Evolutionary conservation across 2,113 vertebrate species (phyloP), one percentile per base, ranked within the genome.

Genomic region (Pluvianellus socialis): DNA sequence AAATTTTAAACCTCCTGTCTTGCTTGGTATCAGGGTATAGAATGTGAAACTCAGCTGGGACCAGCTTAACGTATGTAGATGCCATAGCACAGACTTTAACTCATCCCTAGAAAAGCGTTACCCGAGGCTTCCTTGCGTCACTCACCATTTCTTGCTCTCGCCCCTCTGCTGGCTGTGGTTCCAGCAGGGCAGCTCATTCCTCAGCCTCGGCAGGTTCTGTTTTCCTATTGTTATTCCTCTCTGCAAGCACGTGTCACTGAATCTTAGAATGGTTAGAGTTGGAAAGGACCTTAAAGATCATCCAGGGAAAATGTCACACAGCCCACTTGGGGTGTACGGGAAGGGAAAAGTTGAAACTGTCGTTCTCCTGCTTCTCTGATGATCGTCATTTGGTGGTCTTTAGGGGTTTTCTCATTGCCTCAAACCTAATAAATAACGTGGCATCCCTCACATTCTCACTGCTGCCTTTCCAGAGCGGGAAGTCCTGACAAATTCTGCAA

Each of bases 121-220:
- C 45, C 47, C 3, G 6, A 49, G 26, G 38, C 22, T 70, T 32
- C 42, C 50, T 30, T 40, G 42, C 35, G 6, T 58, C 63, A 6
- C 35, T 27, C 27, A 6, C 63, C 0, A 6, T 40, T 49, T 40
- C 38, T 35, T 26, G 4, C 47, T 21, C 13, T 1, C 1, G 33
- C 16, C 6, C 19, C 16, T 33, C 30, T 56, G 27, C 45, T 44
- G 0, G 4, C 32, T 20, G 22, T 23, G 6, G 50, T 11, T 45
- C 89, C 14, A 10, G 50, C 35, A 16, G 38, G 12, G 12, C 49
- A 4, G 45, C 44, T 67, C 20, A 0, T 24, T 68, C 24, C 73
- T 50, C 19, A 3, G 26, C 53, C 74, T 56, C 19, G 4, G 26
- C 53, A 30, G 7, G 12, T 49, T 52, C 9, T 4, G 1, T 38